Conservation (phyloP, 1,140 invertebrate genomes). For the Magallana ariakensis region DNA sequence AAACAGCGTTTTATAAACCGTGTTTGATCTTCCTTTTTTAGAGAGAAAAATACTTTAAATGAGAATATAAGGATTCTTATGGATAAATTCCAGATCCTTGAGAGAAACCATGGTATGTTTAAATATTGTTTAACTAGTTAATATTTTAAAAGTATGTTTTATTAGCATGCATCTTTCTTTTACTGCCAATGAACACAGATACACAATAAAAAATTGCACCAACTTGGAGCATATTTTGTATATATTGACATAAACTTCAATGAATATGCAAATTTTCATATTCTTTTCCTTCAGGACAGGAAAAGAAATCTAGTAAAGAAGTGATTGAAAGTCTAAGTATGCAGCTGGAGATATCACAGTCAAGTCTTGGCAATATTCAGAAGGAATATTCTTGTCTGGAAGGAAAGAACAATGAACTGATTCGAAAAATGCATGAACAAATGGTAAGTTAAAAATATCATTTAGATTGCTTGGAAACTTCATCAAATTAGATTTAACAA, state of each 20-base stretch:
- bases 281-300: not conserved
- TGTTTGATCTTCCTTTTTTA: conserved; percentile 35
- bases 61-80: conserved; percentile 51
- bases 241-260: too few species aligned
- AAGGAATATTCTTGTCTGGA: not conserved
- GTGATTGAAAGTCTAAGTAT: not conserved
- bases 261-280: too few species aligned
- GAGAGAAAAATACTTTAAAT: conserved; percentile 56
- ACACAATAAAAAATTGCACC: too few species aligned
- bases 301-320: not conserved
- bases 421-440: conserved; percentile 1
- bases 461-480: not conserved
- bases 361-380: conserved; percentile 3
- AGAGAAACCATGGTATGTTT: conserved; percentile 41
- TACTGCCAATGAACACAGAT: too few species aligned
- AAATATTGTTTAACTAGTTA: too few species aligned
- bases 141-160: too few species aligned
- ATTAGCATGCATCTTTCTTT: too few species aligned
- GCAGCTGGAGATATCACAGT: not conserved
- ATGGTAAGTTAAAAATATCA: not conserved
- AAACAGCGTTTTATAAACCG: not conserved
- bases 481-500: not conserved
- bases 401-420: conserved; percentile 5
- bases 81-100: conserved; percentile 56
- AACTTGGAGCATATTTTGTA: too few species aligned